A percentile compares a stretch with the other conserved stretches of the same genome.
Conservation (phyloP, 2,113 vertebrate genomes). For the Phalacrocorax brasilianus region DNA sequence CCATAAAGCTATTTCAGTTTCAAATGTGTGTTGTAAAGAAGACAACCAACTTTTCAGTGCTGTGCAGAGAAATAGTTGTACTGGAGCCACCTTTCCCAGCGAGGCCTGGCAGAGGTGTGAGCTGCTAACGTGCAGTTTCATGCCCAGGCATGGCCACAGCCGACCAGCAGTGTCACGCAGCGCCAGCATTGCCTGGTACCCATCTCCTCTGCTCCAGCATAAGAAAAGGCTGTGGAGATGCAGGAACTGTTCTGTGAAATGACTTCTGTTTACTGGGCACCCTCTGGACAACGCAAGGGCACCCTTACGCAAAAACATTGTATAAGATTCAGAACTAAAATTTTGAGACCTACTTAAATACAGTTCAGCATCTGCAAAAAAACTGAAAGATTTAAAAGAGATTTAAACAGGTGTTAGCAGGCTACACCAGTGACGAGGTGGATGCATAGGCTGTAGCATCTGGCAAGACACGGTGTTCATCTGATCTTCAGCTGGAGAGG, state of each 20-base stretch:
- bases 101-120: background rate
- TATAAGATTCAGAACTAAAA: background rate
- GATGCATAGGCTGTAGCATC: background rate
- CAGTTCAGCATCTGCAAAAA: background rate
- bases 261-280: background rate
- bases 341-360: background rate
- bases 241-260: background rate
- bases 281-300: background rate
- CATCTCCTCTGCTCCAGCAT: background rate
- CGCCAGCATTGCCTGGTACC: background rate
- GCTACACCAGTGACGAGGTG: background rate
- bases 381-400: background rate
- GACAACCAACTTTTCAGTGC: background rate
- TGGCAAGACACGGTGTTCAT: background rate
- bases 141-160: background rate
- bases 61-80: background rate
- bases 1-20: background rate
- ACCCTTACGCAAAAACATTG: background rate
- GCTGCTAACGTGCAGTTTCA: rapidly evolving
- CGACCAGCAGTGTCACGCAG: rapidly evolving
- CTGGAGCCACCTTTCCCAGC: background rate
- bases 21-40: background rate
- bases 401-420: background rate
- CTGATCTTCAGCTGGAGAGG: background rate
- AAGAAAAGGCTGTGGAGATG: background rate